These are phyloP conservation scores for Halcyon malimbica DNA, from an alignment of 2,113 vertebrate species.

Conservation along the genomic window DNA sequence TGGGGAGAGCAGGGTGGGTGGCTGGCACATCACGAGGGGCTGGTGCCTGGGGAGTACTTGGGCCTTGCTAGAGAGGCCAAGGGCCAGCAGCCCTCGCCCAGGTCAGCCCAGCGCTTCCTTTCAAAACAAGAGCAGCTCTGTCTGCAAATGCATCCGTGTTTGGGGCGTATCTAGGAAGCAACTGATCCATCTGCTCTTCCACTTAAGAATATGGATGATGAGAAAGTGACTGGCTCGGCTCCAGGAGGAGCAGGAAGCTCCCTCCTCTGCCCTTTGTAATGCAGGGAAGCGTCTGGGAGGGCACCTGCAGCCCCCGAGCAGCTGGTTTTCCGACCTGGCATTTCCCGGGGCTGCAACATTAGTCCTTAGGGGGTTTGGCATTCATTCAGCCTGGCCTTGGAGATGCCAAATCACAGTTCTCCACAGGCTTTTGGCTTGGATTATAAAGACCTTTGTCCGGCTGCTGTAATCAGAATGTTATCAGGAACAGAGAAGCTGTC, in stretches of 20 bases:
- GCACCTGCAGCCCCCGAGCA: slow-evolving; percentile 25
- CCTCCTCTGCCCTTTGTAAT: background rate
- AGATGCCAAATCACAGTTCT: background rate
- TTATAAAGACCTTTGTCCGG: background rate
- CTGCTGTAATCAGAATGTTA: background rate
- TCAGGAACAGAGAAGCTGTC: background rate
- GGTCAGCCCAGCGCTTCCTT: background rate
- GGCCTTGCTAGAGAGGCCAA: background rate
- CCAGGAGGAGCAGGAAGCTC: slow-evolving; percentile 56
- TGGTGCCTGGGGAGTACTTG: background rate
- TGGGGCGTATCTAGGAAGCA: slow-evolving; percentile 50
- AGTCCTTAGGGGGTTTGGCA: background rate
- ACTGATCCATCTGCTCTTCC: slow-evolving; percentile 62
- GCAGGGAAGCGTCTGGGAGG: slow-evolving; percentile 16
- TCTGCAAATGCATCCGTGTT: slow-evolving; percentile 25
- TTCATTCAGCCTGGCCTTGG: background rate
- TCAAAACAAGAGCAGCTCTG: slow-evolving; percentile 37
- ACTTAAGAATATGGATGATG: slow-evolving; percentile 45
- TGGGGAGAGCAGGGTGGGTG: accelerated
- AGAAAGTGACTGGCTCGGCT: slow-evolving; percentile 42
- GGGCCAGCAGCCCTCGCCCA: background rate
- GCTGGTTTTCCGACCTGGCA: background rate
- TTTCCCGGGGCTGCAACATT: background rate
- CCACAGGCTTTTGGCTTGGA: background rate
- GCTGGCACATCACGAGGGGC: background rate